phyloP scores from a whole-genome alignment of 2,888 invertebrate species.

The Coecobrya sp. region DNA sequence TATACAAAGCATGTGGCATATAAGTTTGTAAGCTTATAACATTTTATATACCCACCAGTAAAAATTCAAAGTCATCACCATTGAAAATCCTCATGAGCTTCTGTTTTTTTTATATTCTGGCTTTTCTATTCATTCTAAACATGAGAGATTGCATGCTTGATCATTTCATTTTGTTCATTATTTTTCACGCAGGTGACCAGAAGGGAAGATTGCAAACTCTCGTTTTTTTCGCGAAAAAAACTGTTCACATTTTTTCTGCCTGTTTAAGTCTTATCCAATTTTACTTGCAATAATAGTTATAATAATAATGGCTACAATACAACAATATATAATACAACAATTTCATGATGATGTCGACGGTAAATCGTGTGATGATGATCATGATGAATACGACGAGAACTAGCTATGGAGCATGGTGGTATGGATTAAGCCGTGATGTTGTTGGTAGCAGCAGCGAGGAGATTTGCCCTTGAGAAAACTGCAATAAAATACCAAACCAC shows the following conservation, averaged over 20 bases:
- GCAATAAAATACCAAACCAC: slow-evolving; percentile 65
- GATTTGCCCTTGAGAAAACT: slow-evolving; percentile 75
- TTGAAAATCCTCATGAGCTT: neutral
- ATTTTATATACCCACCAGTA: neutral
- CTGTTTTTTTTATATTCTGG: neutral
- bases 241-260: slow-evolving; percentile 26
- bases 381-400: slow-evolving; percentile 13
- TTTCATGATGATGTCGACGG: slow-evolving; percentile 38
- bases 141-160: slow-evolving; percentile 61
- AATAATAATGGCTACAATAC: slow-evolving; percentile 46
- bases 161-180: slow-evolving; percentile 41
- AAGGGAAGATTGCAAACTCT: neutral
- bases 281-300: slow-evolving; percentile 23
- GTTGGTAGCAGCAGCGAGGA: neutral
- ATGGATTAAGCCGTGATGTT: slow-evolving; percentile 8
- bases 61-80: slow-evolving; percentile 64
- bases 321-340: slow-evolving; percentile 50
- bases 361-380: slow-evolving; percentile 40
- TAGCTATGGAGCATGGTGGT: slow-evolving; percentile 56
- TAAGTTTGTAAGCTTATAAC: neutral
- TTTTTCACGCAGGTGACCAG: slow-evolving; percentile 45
- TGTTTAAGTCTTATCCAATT: slow-evolving; percentile 45
- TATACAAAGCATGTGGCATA: neutral
- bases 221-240: slow-evolving; percentile 29
- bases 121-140: slow-evolving; percentile 49